Evolutionary conservation across 2,888 invertebrate species (phyloP).

Genomic region (Chelonus formosanus): DNA sequence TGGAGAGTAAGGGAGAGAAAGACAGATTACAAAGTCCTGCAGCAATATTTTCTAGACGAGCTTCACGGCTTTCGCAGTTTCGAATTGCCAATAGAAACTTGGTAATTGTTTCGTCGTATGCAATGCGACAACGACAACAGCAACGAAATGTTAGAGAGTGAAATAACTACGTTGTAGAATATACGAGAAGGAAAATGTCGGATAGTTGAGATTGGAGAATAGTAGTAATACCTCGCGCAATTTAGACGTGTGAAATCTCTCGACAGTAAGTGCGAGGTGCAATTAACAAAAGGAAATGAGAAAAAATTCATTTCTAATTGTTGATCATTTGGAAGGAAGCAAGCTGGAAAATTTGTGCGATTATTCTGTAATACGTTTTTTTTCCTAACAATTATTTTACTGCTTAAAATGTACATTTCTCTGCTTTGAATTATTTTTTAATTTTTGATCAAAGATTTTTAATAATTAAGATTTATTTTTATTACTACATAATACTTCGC

Average conservation of each 20-base stretch:
- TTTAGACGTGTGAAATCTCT: slow-evolving; percentile 9
- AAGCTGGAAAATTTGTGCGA: slow-evolving; percentile 21
- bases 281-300: neutral
- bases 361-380: no score
- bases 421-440: no score
- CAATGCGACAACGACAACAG: slow-evolving; percentile 31
- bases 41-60: slow-evolving; percentile 47
- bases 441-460: no score
- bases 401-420: no score
- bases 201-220: slow-evolving; percentile 14
- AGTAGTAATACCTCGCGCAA: slow-evolving; percentile 6
- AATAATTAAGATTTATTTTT: no score
- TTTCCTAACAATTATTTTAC: no score
- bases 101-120: slow-evolving; percentile 50
- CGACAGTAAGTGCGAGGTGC: neutral
- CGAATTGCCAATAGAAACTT: slow-evolving; percentile 54
- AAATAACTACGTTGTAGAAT: slow-evolving; percentile 20
- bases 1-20: slow-evolving; percentile 13
- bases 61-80: slow-evolving; percentile 42
- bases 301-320: neutral
- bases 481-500: no score
- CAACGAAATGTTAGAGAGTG: slow-evolving; percentile 23
- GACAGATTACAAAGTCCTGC: slow-evolving; percentile 29
- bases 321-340: neutral
- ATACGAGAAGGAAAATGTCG: neutral